phyloP scores from a whole-genome alignment of 2,797 vertebrate genomes.

The Fundulus diaphanus region DNA sequence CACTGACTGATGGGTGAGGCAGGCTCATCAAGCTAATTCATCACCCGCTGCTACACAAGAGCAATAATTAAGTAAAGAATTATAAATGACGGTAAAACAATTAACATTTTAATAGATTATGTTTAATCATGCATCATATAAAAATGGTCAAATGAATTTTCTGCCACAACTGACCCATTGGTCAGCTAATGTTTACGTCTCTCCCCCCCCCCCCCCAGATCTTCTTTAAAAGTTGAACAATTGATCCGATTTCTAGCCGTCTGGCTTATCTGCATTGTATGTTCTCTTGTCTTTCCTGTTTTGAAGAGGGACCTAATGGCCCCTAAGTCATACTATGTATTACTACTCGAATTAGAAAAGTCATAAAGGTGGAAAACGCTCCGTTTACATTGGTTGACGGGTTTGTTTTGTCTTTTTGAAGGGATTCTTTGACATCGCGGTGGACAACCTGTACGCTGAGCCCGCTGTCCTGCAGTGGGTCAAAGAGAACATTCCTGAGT shows the following conservation, averaged over 20 bases:
- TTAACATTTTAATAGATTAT: no score
- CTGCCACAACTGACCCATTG: no score
- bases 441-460: constrained; percentile 95
- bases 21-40: neutral
- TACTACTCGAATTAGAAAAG: no score
- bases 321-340: neutral
- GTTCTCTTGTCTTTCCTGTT: neutral
- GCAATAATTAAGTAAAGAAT: neutral
- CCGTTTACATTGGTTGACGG: no score
- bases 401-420: constrained; percentile 37
- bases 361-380: no score
- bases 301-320: neutral
- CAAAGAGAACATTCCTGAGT: constrained; percentile 90
- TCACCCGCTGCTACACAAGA: neutral
- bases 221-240: no score
- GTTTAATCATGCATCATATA: no score
- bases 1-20: neutral
- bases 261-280: neutral
- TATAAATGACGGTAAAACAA: neutral
- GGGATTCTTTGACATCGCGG: constrained; percentile 97
- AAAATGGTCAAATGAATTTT: no score
- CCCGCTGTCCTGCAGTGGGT: constrained; percentile 96
- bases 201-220: no score
- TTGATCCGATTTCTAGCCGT: neutral
- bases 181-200: no score